These are phyloP conservation scores for Micronycteris hirsuta DNA, from an alignment of 2,113 vertebrate species.

Conservation along the genomic window DNA sequence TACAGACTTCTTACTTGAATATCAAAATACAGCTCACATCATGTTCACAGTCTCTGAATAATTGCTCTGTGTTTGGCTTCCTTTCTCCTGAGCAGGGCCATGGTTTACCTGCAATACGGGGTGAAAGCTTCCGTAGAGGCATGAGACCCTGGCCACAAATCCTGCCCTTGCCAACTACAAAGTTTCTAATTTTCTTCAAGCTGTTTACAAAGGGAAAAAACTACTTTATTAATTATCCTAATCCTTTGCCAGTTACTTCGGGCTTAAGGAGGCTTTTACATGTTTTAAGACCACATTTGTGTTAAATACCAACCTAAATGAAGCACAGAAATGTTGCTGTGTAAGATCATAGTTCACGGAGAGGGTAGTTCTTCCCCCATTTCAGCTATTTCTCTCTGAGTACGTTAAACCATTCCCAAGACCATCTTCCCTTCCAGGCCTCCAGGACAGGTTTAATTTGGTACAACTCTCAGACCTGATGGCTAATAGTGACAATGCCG, in stretches of 20 bases:
- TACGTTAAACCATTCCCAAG: slow-evolving; percentile 45
- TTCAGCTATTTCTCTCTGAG: slow-evolving; percentile 49
- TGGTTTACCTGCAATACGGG: background rate
- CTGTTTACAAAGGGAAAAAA: background rate
- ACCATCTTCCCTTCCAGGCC: slow-evolving; percentile 49
- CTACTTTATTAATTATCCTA: slow-evolving; percentile 62
- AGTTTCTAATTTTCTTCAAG: slow-evolving; percentile 42
- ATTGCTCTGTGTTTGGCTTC: slow-evolving; percentile 2
- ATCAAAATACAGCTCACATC: background rate
- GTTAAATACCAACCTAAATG: slow-evolving; percentile 34
- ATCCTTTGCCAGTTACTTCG: slow-evolving; percentile 51
- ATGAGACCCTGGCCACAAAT: background rate
- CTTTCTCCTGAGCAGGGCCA: slow-evolving; percentile 2
- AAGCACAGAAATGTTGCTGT: background rate
- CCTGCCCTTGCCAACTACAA: background rate
- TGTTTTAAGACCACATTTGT: slow-evolving; percentile 48
- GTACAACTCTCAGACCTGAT: slow-evolving; percentile 37
- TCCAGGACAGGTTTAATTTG: slow-evolving; percentile 60
- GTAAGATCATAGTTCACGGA: background rate
- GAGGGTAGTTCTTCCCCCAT: background rate
- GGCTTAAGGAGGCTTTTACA: slow-evolving; percentile 25
- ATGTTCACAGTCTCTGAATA: background rate
- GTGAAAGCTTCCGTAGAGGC: background rate
- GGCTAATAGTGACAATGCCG: slow-evolving; percentile 33
- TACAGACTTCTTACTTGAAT: background rate